Evolutionary conservation across 53 echinoderm and acorn worm genomes (phyloP).

Genomic region (Echinarachnius parma): DNA sequence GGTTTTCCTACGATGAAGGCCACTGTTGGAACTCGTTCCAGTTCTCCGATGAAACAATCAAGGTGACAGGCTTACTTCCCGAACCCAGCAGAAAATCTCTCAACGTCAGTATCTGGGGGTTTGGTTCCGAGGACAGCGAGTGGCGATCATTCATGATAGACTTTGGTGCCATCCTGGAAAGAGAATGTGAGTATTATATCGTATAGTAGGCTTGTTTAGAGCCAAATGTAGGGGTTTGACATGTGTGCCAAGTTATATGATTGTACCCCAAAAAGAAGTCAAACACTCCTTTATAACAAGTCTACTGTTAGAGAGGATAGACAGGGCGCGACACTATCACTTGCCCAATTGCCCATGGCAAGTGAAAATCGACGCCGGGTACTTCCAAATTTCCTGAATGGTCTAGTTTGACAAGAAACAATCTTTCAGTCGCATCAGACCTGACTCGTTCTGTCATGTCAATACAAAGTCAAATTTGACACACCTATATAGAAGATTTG

Average conservation of each 20-base stretch:
- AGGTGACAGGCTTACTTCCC: constrained; percentile 84
- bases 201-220: background rate
- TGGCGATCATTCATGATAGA: constrained; percentile 89
- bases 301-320: no score
- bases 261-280: no score
- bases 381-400: no score
- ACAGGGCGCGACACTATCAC: no score
- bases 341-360: no score
- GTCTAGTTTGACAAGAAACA: no score
- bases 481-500: no score
- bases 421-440: no score
- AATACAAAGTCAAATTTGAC: no score
- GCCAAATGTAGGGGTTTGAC: background rate
- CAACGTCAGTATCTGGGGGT: constrained; percentile 94
- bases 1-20: constrained; percentile 97
- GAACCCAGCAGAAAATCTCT: constrained; percentile 87
- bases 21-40: constrained; percentile 88
- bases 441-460: no score
- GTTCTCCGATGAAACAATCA: constrained; percentile 57
- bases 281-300: no score
- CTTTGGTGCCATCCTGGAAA: constrained; percentile 70
- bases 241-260: background rate
- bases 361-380: no score
- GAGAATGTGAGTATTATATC: constrained; percentile 66
- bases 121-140: constrained; percentile 61